A percentile compares a stretch with the other conserved stretches of the same genome.
phyloP scores from a whole-genome alignment of 2,797 vertebrate genomes.

The Emys orbicularis region DNA sequence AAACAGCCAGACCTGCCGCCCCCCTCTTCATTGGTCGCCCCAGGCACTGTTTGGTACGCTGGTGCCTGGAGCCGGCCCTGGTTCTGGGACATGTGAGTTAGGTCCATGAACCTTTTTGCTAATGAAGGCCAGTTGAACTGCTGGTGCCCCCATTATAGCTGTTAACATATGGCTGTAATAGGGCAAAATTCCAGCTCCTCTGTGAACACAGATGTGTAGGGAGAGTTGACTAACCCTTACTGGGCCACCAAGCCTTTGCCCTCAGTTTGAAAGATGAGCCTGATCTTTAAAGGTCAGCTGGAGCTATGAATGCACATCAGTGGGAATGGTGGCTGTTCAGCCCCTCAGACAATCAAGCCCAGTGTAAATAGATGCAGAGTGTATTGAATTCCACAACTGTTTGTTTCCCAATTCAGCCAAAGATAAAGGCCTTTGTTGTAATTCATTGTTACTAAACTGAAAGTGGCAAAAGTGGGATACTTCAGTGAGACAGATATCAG shows the following conservation, averaged over 20 bases:
- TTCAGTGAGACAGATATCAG: neutral
- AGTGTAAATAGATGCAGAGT: neutral
- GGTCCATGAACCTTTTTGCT: neutral
- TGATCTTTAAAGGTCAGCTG: neutral
- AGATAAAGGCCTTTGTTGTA: neutral
- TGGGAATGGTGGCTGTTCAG: neutral
- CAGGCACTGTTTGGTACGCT: too few species aligned
- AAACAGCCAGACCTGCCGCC: too few species aligned
- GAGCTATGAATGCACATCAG: accelerated
- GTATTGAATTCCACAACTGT: neutral
- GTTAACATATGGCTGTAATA: neutral
- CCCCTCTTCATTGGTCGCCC: too few species aligned
- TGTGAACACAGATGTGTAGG: neutral
- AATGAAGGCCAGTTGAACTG: neutral
- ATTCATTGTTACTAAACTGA: neutral
- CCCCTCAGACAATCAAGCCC: neutral
- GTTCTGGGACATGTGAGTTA: neutral
- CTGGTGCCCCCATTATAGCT: neutral
- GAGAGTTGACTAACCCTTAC: neutral
- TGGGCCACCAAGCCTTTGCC: neutral
- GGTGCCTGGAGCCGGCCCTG: too few species aligned
- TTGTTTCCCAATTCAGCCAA: neutral
- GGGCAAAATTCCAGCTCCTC: conserved; percentile 10
- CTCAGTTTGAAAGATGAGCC: neutral
- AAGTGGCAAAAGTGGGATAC: neutral